Conservation (phyloP, 1,140 invertebrate genomes). For the Battus philenor region DNA sequence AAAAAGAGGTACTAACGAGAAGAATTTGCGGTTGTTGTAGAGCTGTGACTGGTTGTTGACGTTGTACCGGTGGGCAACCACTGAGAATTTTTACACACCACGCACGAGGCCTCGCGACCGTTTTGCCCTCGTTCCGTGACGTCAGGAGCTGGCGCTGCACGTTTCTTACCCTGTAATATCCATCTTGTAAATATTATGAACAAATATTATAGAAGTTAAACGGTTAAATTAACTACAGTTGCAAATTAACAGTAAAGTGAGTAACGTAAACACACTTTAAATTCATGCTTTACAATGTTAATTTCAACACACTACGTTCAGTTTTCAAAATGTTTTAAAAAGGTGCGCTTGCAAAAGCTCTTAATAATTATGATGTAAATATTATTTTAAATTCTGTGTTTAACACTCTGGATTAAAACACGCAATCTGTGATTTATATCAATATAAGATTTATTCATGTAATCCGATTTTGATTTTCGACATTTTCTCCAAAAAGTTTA, state of each 20-base stretch:
- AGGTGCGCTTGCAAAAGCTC: neutral
- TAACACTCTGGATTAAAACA: no score
- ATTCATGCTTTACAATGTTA: neutral
- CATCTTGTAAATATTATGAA: neutral
- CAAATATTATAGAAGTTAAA: neutral
- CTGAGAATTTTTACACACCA: slow-evolving; percentile 53
- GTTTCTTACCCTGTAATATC: slow-evolving; percentile 57
- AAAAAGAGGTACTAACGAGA: slow-evolving; percentile 50
- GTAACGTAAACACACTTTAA: slow-evolving; percentile 2
- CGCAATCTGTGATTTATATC: slow-evolving; percentile 9
- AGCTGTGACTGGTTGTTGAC: slow-evolving; percentile 69
- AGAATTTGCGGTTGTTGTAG: slow-evolving; percentile 66
- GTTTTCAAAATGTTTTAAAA: slow-evolving; percentile 10
- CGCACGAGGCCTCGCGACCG: slow-evolving; percentile 31
- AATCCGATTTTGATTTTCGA: slow-evolving; percentile 11
- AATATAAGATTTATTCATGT: slow-evolving; percentile 10
- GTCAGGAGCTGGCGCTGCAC: slow-evolving; percentile 60
- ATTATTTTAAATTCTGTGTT: neutral
- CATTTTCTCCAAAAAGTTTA: no score
- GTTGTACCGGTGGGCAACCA: slow-evolving; percentile 59
- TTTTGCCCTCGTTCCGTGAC: slow-evolving; percentile 59
- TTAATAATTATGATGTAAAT: neutral
- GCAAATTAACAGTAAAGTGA: slow-evolving; percentile 9
- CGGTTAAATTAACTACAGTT: neutral
- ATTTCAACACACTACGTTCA: neutral